Conservation (phyloP, 2,888 invertebrate genomes). For the Brenthis daphne region DNA sequence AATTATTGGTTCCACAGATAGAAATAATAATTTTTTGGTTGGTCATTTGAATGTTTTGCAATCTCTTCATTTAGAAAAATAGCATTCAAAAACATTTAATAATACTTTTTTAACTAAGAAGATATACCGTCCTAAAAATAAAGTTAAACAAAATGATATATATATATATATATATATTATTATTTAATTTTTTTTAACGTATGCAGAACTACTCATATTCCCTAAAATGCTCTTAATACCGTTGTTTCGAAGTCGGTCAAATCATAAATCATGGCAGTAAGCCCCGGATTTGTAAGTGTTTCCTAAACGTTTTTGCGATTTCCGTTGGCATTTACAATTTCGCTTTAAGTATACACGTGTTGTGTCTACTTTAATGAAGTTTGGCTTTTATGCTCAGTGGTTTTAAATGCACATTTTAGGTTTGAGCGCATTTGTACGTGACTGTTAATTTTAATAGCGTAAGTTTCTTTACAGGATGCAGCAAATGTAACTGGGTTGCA, state of each 20-base stretch:
- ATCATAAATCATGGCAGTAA: conserved; percentile 13
- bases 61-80: no score
- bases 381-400: conserved; percentile 15
- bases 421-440: conserved; percentile 1
- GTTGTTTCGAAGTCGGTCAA: neutral
- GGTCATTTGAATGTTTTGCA: no score
- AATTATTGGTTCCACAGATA: no score
- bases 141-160: no score
- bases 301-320: conserved; percentile 31
- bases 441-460: conserved; percentile 18
- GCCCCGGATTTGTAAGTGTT: conserved; percentile 7
- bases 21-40: no score
- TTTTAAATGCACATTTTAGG: conserved; percentile 1
- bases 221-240: no score
- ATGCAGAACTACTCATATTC: no score
- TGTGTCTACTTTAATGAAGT: conserved; percentile 11
- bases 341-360: conserved; percentile 11
- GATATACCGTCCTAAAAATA: no score
- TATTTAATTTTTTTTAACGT: no score
- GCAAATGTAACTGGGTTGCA: conserved; percentile 14
- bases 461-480: conserved; percentile 23
- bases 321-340: conserved; percentile 37
- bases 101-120: no score
- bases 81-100: no score
- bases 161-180: no score